A percentile compares a stretch with the other conserved stretches of the same genome.
These are phyloP conservation scores for Allygus modestus DNA, from an alignment of 2,888 invertebrate genomes.

Conservation along the genomic window DNA sequence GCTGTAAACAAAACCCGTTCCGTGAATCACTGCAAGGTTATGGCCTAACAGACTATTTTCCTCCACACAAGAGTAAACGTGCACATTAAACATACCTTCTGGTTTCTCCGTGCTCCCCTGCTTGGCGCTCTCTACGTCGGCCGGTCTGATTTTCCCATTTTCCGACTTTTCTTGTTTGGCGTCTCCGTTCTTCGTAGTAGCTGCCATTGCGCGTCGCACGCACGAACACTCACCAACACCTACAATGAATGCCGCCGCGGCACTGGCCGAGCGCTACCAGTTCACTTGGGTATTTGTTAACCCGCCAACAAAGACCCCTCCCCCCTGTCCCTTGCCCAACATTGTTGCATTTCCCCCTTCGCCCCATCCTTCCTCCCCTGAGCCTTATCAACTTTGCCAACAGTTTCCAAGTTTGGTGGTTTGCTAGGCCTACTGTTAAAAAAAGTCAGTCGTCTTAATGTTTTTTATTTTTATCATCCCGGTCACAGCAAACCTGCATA, in stretches of 20 bases:
- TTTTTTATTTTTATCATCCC: no score
- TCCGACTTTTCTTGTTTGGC: conserved; percentile 23
- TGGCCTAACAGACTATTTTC: no score
- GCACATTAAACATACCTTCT: neutral
- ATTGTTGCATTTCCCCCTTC: neutral
- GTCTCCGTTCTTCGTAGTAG: conserved; percentile 9
- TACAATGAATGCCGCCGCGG: neutral
- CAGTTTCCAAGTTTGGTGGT: no score
- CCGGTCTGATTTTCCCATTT: conserved; percentile 2
- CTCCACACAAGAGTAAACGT: no score
- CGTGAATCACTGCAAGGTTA: no score
- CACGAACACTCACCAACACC: neutral
- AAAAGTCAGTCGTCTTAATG: no score
- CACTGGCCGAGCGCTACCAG: neutral
- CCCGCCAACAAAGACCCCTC: neutral
- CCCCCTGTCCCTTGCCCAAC: neutral
- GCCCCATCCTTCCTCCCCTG: neutral
- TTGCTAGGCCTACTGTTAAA: no score
- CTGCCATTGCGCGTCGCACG: conserved; percentile 6
- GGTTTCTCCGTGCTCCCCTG: conserved; percentile 10
- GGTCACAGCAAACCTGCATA: no score
- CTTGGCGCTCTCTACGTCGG: neutral
- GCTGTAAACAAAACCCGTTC: no score
- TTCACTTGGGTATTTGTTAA: conserved; percentile 1
- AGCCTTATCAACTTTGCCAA: neutral